phyloP scores from a whole-genome alignment of 1,140 invertebrate species.

The Nasonia giraulti region DNA sequence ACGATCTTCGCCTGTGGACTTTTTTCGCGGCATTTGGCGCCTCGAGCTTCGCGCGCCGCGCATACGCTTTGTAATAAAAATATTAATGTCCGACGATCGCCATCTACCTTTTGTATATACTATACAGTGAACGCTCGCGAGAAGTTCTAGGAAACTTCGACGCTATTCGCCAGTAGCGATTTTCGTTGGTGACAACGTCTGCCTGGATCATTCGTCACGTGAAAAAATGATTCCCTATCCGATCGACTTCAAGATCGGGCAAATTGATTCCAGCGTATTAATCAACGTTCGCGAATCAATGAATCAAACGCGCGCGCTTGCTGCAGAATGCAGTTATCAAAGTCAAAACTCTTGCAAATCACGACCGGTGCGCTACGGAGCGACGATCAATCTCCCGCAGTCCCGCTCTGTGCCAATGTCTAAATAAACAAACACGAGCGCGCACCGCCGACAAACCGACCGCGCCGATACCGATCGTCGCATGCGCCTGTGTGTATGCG shows the following conservation, averaged over 20 bases:
- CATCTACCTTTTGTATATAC: neutral
- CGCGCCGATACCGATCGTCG: neutral
- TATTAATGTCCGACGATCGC: conserved; percentile 14
- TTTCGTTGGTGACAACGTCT: no score
- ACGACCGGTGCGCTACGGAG: neutral
- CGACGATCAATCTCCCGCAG: neutral
- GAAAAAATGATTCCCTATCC: neutral
- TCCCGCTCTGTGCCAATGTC: no score
- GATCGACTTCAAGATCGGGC: neutral
- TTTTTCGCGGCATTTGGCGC: conserved; percentile 47
- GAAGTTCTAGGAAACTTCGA: no score
- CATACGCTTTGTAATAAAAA: conserved; percentile 39
- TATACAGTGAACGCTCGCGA: neutral
- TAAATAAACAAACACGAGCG: neutral
- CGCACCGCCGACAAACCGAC: no score
- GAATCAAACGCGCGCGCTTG: neutral
- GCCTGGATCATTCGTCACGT: no score
- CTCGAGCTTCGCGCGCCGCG: conserved; percentile 17
- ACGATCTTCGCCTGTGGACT: conserved; percentile 31
- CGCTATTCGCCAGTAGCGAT: no score
- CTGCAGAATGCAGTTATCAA: neutral
- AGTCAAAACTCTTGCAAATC: conserved; percentile 1
- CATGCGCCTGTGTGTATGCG: neutral
- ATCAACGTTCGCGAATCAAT: neutral
- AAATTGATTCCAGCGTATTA: neutral